Base-by-base conservation (phyloP, 1,140 invertebrate genomes). In the Heliconius eleuchia region DNA sequence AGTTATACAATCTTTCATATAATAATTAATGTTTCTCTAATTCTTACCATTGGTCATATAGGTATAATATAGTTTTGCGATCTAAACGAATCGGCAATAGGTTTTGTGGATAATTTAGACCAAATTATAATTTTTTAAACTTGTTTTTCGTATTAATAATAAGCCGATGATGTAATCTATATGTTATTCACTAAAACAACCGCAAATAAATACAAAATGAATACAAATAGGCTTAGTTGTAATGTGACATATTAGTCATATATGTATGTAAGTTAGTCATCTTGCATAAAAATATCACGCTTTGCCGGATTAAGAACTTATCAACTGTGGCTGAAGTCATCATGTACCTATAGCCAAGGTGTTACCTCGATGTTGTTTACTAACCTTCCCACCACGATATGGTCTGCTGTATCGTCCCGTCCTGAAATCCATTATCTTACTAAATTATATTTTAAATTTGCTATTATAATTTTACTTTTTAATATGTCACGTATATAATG, bases 1-100 rank as follows among this genome's bases (percentile, higher is more conserved):
- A 74, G 86, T 90, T 90, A 91, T 89, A 90, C 88, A 90, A 90
- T 86, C 76, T 23, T 50, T 55, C 70, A 52, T 71, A 71, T 71
- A 27, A 70, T 39, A 76, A 70, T 16, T 23, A 27, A 23, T 27
- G 60, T 66, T 27, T 46, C 42, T 46, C 42, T 13, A 9, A 60
- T 60, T 60, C 1, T 60, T n/a, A 60, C n/a, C 1, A 9, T 60
- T n/a, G 57, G n/a, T 60, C 13, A 46, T 46, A 46, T 46, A 3
- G 13, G 42, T 6, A 37, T 37, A 37, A 37, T 37, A 37, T 5
- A 37, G 0, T 37, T 37, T 37, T 37, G 6, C 34, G 34, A 37
- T 37, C 6, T 7, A 16, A 16, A 46, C 13, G 3, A 46, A 46
- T 42, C 11, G 42, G 42, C 11, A 13, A 13, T 11, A 46, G 11